Percentiles rank a stretch among this genome's conserved stretches.
These are phyloP conservation scores for Pandemis cinnamomeana DNA, from an alignment of 2,888 invertebrate genomes.

Conservation along the genomic window DNA sequence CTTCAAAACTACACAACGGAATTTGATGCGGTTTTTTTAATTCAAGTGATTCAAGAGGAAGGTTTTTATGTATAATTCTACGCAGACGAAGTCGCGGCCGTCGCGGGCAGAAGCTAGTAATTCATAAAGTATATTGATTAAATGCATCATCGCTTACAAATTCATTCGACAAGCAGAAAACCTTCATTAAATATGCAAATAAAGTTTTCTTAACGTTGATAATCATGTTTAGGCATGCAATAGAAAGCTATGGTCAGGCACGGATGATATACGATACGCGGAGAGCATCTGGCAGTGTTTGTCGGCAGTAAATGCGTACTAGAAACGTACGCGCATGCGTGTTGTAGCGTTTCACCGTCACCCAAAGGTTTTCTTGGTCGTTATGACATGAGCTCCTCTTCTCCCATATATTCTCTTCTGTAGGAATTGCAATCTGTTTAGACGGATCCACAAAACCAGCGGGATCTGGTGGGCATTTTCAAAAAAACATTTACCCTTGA, in stretches of 20 bases:
- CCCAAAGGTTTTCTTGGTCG: not conserved
- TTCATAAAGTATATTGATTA: not conserved
- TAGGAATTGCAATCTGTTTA: no score
- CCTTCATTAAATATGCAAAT: constrained; percentile 6
- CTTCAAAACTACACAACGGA: no score
- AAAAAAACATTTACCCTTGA: no score
- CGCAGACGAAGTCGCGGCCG: no score
- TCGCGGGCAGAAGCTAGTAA: no score
- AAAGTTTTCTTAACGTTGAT: not conserved
- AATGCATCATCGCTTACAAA: not conserved
- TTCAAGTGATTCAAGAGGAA: no score
- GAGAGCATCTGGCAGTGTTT: constrained; percentile 37
- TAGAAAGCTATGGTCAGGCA: constrained; percentile 32
- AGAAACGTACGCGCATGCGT: constrained; percentile 32
- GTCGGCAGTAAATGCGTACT: constrained; percentile 33
- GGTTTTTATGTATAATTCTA: no score
- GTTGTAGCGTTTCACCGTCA: constrained; percentile 14
- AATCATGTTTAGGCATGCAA: constrained; percentile 16
- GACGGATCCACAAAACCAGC: no score
- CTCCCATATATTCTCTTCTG: no score
- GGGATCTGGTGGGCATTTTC: no score
- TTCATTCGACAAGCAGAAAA: not conserved
- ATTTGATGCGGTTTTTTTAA: no score
- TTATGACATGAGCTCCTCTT: not conserved
- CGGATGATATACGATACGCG: constrained; percentile 34